phyloP scores from a whole-genome alignment of 2,888 invertebrate species.

The Cylindroiulus punctatus region DNA sequence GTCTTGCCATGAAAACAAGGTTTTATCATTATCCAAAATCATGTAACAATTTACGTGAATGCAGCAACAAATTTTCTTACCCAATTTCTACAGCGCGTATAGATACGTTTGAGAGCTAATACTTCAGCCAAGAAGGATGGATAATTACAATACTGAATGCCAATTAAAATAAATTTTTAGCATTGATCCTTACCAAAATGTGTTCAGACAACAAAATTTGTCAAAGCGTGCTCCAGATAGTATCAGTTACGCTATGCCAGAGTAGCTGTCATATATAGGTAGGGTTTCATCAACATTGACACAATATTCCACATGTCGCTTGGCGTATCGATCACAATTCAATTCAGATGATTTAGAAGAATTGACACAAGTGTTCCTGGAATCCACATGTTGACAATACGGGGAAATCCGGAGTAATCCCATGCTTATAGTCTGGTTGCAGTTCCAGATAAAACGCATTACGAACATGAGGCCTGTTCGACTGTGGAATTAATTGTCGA shows the following conservation, averaged over 20 bases:
- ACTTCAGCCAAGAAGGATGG: no score
- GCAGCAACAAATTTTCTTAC: neutral
- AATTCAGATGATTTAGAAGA: neutral
- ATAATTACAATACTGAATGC: no score
- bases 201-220: neutral
- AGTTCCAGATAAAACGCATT: neutral
- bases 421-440: no score
- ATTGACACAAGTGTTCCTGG: neutral
- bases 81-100: no score
- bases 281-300: neutral
- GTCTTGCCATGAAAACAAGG: neutral
- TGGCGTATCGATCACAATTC: neutral
- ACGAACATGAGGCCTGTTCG: neutral
- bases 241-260: neutral
- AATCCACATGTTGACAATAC: neutral
- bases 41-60: neutral
- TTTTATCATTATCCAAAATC: neutral
- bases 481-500: neutral
- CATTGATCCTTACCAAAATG: neutral
- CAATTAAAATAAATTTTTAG: neutral
- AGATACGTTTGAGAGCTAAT: no score
- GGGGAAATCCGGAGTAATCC: neutral
- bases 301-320: neutral
- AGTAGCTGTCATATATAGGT: neutral
- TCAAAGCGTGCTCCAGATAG: neutral